Percentiles rank a stretch among this genome's conserved stretches.
phyloP scores from a whole-genome alignment of 2,888 invertebrate species.

The Dryobotodes eremita region DNA sequence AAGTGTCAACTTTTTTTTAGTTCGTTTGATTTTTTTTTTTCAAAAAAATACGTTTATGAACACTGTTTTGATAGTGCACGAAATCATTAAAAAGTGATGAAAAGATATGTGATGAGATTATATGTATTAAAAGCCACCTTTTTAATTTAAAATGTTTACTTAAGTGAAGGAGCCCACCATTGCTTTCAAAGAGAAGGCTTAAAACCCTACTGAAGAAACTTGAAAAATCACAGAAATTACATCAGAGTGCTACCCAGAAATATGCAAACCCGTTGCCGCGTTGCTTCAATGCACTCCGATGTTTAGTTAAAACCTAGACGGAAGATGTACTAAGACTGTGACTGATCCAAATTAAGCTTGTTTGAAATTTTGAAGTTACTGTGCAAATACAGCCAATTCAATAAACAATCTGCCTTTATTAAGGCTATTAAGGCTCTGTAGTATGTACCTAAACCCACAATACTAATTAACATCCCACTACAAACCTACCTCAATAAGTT shows the following conservation, averaged over 20 bases:
- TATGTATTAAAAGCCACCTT: not conserved
- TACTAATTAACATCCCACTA: slow-evolving; percentile 13
- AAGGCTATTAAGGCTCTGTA: too few relatives aligned
- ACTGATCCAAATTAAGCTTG: not conserved
- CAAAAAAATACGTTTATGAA: too few relatives aligned
- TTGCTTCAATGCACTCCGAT: not conserved
- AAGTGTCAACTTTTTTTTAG: not conserved
- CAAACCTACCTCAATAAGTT: slow-evolving; percentile 55
- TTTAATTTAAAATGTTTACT: not conserved
- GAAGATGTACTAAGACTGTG: not conserved
- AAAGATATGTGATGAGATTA: not conserved
- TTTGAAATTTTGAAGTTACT: not conserved
- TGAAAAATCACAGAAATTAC: too few relatives aligned
- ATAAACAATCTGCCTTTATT: not conserved
- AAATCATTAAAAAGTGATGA: not conserved
- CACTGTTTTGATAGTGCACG: too few relatives aligned
- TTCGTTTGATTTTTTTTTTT: too few relatives aligned
- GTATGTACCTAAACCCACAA: slow-evolving; percentile 18
- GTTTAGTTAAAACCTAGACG: not conserved
- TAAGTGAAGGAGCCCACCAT: not conserved
- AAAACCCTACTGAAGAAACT: not conserved
- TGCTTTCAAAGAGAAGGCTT: not conserved
- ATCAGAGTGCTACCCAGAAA: not conserved
- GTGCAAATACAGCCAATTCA: not conserved
- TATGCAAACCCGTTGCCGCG: not conserved